A percentile compares a stretch with the other conserved stretches of the same genome.
These are phyloP conservation scores for Schizothorax lantsangensis DNA, from an alignment of 2,797 vertebrate species.

Conservation along the genomic window DNA sequence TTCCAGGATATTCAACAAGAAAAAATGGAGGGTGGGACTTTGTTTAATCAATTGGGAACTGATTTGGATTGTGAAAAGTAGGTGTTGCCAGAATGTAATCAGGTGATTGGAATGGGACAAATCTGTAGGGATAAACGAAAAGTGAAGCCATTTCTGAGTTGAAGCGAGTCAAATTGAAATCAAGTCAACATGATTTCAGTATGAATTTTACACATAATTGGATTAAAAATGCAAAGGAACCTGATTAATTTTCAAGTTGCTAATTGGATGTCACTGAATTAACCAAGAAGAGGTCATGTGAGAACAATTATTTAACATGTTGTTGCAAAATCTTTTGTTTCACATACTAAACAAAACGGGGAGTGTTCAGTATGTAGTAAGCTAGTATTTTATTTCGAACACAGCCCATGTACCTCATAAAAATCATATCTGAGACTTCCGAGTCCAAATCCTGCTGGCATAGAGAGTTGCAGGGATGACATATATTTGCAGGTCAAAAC, in stretches of 20 bases:
- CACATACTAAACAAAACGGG: not conserved
- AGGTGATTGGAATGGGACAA: not conserved
- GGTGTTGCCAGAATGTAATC: not conserved
- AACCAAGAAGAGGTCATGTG: not conserved
- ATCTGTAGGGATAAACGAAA: not conserved
- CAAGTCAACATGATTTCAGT: not conserved
- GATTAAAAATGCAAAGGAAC: not conserved
- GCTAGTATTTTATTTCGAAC: constrained; percentile 5
- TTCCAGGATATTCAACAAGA: not conserved
- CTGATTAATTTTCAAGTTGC: not conserved
- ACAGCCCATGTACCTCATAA: not conserved
- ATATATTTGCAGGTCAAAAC: not conserved
- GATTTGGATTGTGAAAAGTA: not conserved
- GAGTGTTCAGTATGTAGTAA: not conserved
- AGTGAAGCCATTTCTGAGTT: too few species aligned
- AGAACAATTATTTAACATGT: not conserved
- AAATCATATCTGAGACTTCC: not conserved
- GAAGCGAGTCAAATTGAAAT: not conserved
- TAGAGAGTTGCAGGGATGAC: not conserved
- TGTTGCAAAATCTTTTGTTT: not conserved
- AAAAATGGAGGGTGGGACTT: not conserved
- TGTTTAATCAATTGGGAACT: not conserved
- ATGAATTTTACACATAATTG: not conserved
- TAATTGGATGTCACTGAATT: not conserved
- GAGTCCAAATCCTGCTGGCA: not conserved